Conservation (phyloP, 1,140 invertebrate genomes). For the Papilio machaon region DNA sequence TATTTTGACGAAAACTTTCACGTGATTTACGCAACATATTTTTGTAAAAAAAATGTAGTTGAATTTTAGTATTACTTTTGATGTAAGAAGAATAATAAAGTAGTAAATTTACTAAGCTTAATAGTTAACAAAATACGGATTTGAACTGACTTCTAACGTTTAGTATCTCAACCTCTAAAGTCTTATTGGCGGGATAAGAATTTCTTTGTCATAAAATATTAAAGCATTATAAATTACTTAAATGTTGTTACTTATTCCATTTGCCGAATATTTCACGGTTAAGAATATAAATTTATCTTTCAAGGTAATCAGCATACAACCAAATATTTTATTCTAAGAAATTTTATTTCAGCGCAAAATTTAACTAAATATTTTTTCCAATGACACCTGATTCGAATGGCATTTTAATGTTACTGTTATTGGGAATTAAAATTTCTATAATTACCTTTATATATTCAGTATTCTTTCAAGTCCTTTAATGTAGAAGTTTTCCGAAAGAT, state of each 20-base stretch:
- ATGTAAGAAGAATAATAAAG: neutral
- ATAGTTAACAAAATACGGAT: too few relatives aligned
- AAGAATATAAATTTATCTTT: neutral
- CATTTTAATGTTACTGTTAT: neutral
- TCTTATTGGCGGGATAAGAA: too few relatives aligned
- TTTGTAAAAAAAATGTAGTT: neutral
- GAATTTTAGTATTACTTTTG: too few relatives aligned
- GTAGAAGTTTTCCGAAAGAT: slow-evolving; percentile 76
- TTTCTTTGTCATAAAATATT: too few relatives aligned
- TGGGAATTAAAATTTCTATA: slow-evolving; percentile 38
- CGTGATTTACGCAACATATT: neutral
- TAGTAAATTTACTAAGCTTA: too few relatives aligned
- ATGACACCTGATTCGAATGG: neutral
- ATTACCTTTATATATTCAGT: slow-evolving; percentile 61
- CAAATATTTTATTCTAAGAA: neutral
- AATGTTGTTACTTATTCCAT: neutral
- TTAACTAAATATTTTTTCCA: neutral
- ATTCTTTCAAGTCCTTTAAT: slow-evolving; percentile 59
- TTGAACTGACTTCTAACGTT: too few relatives aligned
- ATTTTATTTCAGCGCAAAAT: neutral
- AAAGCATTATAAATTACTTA: neutral
- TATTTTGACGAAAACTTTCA: slow-evolving; percentile 23
- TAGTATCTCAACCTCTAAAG: too few relatives aligned
- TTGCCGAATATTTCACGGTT: neutral
- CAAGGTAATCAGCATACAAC: neutral